Conservation (phyloP, 2,797 vertebrate genomes). For the Spinus olivaceus region DNA sequence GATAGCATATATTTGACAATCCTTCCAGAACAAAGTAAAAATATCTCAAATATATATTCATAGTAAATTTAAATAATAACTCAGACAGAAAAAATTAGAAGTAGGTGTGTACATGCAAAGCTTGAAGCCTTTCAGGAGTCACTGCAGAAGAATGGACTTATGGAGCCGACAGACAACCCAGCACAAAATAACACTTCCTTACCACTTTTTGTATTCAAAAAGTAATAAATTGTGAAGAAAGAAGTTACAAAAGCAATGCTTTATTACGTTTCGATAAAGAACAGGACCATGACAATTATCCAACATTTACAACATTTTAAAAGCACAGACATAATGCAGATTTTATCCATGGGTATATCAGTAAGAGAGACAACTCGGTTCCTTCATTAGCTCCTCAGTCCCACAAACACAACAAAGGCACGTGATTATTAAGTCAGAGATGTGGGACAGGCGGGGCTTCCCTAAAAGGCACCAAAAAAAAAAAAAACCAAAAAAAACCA, state of each 20-base stretch:
- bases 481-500: no score
- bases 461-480: rapidly evolving
- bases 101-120: rapidly evolving
- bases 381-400: rapidly evolving
- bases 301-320: rapidly evolving
- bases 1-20: neutral
- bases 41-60: rapidly evolving
- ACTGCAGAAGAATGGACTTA: rapidly evolving
- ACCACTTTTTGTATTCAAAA: rapidly evolving
- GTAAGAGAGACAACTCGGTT: rapidly evolving
- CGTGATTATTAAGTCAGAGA: rapidly evolving
- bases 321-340: rapidly evolving
- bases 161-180: rapidly evolving
- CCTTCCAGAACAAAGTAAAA: neutral
- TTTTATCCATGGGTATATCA: rapidly evolving
- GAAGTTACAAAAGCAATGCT: rapidly evolving
- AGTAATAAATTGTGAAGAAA: neutral
- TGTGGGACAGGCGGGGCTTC: rapidly evolving
- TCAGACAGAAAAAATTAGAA: neutral
- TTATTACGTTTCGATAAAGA: neutral
- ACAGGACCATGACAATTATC: rapidly evolving
- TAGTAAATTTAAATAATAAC: rapidly evolving
- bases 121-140: rapidly evolving
- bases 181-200: rapidly evolving
- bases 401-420: rapidly evolving